Evolutionary conservation across 2,113 vertebrate genomes (phyloP), one percentile per base, ranked within the genome.

Genomic region (Esox niger): DNA sequence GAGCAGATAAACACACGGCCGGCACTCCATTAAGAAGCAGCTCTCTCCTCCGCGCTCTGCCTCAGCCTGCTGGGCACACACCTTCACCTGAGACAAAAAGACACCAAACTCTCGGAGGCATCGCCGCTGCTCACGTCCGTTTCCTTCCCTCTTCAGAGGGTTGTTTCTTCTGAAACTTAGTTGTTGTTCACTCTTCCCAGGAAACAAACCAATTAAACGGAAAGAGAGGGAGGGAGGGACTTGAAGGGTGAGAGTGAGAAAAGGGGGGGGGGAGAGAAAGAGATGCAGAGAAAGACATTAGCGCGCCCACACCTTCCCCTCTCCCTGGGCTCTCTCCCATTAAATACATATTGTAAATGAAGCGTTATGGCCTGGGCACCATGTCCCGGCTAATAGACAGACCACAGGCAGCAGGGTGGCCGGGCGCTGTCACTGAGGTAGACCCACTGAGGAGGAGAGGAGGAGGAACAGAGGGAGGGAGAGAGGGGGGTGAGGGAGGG

Each of bases 1-100:
- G 88, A 91, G 81, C 71, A 57, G 75, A 82, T 91, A 91, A 90
- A 90, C 85, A 85, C 86, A 80, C 83, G 58, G 79, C 52, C 26
- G 35, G 47, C 10, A 64, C 43, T 71, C 67, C 49, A 11, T 54
- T 54, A 54, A 54, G 49, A 54, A 21, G 20, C 49, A 21, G 49
- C 49, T 54, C 2, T 6, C 49, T 54, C 49, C 49, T 25, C 49
- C 49, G n/a, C 21, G 6, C 23, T 10, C 49, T 23, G n/a, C 17
- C 10, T 25, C 9, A 54, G 20, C 20, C 49, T 54, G 49, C 6
- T 54, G 49, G 49, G 21, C 21, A 7, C 15, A 43, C 5, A 43
- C 62, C 35, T 26, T 57, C 38, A 58, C 35, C n/a, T 25, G 62
- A 67, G 54, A 70, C 30, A 71, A 60, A 46, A 59, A 65, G 20